Percentiles rank a stretch among this genome's conserved stretches.
Conservation (phyloP, 2,888 invertebrate species). For the Petrolisthes manimaculis region DNA sequence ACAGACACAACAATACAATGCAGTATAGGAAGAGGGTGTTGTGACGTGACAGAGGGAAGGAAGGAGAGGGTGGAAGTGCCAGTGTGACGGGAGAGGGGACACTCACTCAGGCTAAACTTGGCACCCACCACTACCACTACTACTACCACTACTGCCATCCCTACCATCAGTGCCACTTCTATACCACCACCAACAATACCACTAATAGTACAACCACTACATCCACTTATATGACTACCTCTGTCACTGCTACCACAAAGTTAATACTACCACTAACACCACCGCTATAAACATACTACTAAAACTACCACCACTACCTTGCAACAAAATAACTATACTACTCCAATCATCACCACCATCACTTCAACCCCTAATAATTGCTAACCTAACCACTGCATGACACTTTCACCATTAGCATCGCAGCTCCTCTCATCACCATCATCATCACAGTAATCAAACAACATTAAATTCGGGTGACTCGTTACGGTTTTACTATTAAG, state of each 20-base stretch:
- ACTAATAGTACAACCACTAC: background rate
- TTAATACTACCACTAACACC: background rate
- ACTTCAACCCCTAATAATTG: background rate
- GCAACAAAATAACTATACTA: background rate
- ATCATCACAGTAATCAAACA: background rate
- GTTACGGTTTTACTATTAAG: too few species aligned
- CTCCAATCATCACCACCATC: background rate
- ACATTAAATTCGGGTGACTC: too few species aligned
- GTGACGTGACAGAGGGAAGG: background rate
- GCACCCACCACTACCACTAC: slow-evolving; percentile 18
- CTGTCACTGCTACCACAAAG: background rate
- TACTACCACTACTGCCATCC: background rate
- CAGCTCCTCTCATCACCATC: background rate
- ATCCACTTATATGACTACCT: background rate
- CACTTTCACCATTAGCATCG: background rate
- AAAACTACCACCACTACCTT: background rate
- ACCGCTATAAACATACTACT: background rate
- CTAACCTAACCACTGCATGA: background rate
- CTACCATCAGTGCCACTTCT: background rate
- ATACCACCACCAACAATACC: background rate
- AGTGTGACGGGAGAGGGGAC: slow-evolving; percentile 6
- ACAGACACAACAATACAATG: too few species aligned
- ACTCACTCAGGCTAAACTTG: slow-evolving; percentile 33
- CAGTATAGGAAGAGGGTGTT: background rate
- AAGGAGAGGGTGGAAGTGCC: background rate